Evolutionary conservation across 2,113 vertebrate species (phyloP).

Genomic region (Odocoileus virginianus): DNA sequence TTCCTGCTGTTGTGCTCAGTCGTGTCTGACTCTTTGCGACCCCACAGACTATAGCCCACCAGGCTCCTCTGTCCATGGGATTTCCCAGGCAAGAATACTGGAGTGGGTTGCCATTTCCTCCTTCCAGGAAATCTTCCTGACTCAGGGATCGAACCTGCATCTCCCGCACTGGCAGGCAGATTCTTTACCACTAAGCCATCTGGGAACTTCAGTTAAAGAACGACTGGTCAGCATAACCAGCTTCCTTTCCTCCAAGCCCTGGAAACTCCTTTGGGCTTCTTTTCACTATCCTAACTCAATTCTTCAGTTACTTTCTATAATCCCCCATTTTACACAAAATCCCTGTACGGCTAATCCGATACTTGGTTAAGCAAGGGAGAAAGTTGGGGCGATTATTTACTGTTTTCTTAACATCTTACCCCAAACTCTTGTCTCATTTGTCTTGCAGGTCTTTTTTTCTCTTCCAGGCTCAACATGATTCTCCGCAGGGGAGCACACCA

Average conservation of each 20-base stretch:
- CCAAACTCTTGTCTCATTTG: background rate
- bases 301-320: background rate
- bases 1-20: background rate
- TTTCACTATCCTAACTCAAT: background rate
- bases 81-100: background rate
- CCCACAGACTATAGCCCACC: background rate
- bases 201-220: background rate
- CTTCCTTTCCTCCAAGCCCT: background rate
- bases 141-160: background rate
- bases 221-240: background rate
- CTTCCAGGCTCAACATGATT: background rate
- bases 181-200: background rate
- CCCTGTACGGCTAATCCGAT: background rate
- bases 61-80: background rate
- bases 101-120: background rate
- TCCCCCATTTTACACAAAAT: background rate
- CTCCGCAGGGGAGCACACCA: background rate
- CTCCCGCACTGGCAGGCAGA: background rate
- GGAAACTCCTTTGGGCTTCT: background rate
- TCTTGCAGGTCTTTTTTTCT: background rate
- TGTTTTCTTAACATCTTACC: background rate
- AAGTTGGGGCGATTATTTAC: accelerated
- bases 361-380: background rate
- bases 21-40: background rate
- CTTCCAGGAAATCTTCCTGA: background rate